phyloP scores from a whole-genome alignment of 2,113 vertebrate species.

The Neogale vison region DNA sequence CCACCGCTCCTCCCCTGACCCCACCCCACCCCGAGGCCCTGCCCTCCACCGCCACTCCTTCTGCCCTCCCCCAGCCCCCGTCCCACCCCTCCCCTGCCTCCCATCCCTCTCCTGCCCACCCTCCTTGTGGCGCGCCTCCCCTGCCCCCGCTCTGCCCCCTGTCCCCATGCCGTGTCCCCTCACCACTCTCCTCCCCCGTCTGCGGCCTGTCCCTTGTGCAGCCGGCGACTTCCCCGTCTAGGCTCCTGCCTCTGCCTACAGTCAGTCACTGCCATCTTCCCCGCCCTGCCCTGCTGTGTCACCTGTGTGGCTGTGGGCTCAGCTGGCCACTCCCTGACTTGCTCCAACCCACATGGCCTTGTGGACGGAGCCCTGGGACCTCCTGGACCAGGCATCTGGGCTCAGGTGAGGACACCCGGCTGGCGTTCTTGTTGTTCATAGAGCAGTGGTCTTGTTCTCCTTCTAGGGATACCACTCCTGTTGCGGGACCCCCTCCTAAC shows the following conservation, averaged over 20 bases:
- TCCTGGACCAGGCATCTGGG: background rate
- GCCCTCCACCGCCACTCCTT: too few species aligned
- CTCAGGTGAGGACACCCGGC: background rate
- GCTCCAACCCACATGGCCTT: background rate
- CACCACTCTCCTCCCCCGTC: too few species aligned
- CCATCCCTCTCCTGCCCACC: too few species aligned
- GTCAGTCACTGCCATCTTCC: too few species aligned
- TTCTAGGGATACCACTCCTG: background rate
- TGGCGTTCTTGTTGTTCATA: fast-evolving
- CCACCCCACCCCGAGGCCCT: too few species aligned
- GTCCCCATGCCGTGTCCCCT: too few species aligned
- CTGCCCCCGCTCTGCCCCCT: too few species aligned
- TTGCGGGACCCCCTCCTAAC: background rate
- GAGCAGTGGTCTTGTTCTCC: background rate
- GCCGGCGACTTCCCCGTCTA: fast-evolving
- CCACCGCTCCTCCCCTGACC: too few species aligned
- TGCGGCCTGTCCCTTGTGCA: background rate
- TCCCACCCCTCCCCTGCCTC: too few species aligned
- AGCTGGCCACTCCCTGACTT: background rate
- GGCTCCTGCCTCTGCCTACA: too few species aligned
- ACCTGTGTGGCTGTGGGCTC: background rate
- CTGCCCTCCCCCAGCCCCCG: too few species aligned
- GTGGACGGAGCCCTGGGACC: background rate
- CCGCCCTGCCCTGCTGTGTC: background rate
- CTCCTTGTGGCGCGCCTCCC: too few species aligned